Evolutionary conservation across 1,140 invertebrate species (phyloP).

Genomic region (Cephus cinctus): DNA sequence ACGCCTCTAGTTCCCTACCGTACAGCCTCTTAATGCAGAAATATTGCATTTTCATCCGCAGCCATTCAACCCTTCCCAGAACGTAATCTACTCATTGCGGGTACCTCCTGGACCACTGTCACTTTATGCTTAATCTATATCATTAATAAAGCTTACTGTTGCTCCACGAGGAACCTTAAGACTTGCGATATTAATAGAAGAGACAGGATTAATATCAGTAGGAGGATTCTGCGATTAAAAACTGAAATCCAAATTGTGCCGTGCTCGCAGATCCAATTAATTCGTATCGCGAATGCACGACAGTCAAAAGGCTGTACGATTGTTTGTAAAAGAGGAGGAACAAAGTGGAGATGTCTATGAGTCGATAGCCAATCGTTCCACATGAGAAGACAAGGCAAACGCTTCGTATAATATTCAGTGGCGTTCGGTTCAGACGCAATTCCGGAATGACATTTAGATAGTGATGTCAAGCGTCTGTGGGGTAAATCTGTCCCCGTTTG

Average conservation of each 20-base stretch:
- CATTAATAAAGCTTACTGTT: conserved; percentile 50
- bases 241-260: no score
- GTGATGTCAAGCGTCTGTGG: conserved; percentile 45
- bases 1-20: not conserved
- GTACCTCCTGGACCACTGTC: conserved; percentile 20
- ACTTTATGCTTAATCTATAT: conserved; percentile 42
- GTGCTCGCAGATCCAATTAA: no score
- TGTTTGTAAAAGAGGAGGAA: no score
- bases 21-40: conserved; percentile 4
- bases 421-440: conserved; percentile 27
- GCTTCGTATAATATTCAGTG: conserved; percentile 16
- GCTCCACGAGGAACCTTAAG: conserved; percentile 31
- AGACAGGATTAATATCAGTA: conserved; percentile 24
- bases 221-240: conserved; percentile 13
- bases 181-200: conserved; percentile 30
- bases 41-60: conserved; percentile 25
- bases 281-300: no score
- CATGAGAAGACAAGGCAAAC: no score
- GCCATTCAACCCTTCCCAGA: conserved; percentile 36
- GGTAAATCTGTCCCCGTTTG: conserved; percentile 48
- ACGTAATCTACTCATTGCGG: conserved; percentile 22
- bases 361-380: no score
- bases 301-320: no score
- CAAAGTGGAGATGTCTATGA: no score
- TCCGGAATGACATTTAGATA: conserved; percentile 48